Evolutionary conservation across 2,797 vertebrate genomes (phyloP), one percentile per base, ranked within the genome.

Genomic region (Muscicapa comitata): DNA sequence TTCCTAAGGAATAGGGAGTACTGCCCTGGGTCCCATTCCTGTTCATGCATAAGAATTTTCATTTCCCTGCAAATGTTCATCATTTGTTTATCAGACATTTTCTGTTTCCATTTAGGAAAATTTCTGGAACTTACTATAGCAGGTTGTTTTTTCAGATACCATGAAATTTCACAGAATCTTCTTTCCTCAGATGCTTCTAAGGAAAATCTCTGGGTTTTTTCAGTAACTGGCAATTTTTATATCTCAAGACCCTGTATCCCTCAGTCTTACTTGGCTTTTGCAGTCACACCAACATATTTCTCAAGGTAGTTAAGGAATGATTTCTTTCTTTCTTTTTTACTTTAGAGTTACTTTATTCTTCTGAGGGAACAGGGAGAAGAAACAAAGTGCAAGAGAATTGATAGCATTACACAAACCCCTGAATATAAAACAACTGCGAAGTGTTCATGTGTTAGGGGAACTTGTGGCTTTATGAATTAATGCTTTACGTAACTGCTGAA

Each of bases 401-500:
- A 86, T 86, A 62, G 25, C 59, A 62, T 88, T 82, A 21, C 35
- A 62, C 35, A 93, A 91, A 51, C 7, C 29, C 25, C 62, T 88
- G 81, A 93, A 72, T 86, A 72, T 92, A 83, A 91, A 77, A 21
- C 57, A 88, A 61, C 81, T 94, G 91, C 38, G 29, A 21, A 7
- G 4, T 29, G 23, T 66, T 91, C 31, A 8, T 72, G 57, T 82
- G 66, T 80, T 89, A 43, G 29, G 66, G 90, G 80, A 94, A 40
- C 59, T 90, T 40, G 48, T 73, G 62, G 35, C 90, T 85, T 93
- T 88, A 72, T 91, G 86, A 94, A 86, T 87, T 88, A 86, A 87
- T 96, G 31, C 50, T 78, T 93, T 91, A 92, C 47, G 43, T 61
- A 76, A 91, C 48, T 67, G 50, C 47, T 83, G 78, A 86, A 61